Evolutionary conservation across 2,113 vertebrate species (phyloP).

Genomic region (Peromyscus leucopus): DNA sequence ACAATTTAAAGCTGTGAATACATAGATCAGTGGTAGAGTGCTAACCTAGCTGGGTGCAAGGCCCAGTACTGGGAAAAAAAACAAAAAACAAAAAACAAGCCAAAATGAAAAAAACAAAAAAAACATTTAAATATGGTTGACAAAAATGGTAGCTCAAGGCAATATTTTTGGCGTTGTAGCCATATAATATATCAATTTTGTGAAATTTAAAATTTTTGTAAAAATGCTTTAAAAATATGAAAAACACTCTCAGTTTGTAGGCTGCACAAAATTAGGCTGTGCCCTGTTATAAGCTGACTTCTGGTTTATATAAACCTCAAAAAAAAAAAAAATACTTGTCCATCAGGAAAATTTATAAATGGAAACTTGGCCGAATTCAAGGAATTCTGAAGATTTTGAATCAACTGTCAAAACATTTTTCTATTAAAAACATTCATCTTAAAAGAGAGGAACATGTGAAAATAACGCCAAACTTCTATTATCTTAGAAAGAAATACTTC

Average conservation of each 20-base stretch:
- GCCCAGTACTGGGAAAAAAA: neutral
- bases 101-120: neutral
- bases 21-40: neutral
- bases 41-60: neutral
- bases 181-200: neutral
- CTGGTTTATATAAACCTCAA: neutral
- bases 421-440: constrained; percentile 16
- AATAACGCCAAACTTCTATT: neutral
- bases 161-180: neutral
- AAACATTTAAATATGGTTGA: neutral
- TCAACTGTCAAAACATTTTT: constrained; percentile 46
- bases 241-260: neutral
- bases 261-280: neutral
- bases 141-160: neutral
- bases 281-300: neutral
- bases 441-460: neutral
- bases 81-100: too few species aligned
- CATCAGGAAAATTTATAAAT: neutral
- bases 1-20: neutral
- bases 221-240: neutral
- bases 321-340: neutral
- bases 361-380: neutral
- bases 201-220: neutral
- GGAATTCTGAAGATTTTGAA: constrained; percentile 51
- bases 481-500: neutral